phyloP scores from a whole-genome alignment of 2,888 invertebrate species.

The Ernsta delagoae region DNA sequence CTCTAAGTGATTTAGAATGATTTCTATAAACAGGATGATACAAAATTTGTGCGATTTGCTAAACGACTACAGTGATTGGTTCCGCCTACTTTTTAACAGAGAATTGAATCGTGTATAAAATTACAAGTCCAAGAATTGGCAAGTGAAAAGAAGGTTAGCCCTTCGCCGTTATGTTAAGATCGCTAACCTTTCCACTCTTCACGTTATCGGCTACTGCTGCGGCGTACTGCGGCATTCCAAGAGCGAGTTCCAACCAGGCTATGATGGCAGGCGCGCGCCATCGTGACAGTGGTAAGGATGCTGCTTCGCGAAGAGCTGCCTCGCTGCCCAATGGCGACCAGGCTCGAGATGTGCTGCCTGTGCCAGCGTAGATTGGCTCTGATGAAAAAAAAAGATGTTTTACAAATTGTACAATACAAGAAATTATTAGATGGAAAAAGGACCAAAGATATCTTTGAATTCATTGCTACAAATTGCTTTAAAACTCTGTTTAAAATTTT shows the following conservation, averaged over 20 bases:
- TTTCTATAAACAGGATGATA: background rate
- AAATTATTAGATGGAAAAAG: too few relatives aligned
- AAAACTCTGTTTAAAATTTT: too few relatives aligned
- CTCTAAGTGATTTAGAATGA: conserved; percentile 36
- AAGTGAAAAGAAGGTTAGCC: background rate
- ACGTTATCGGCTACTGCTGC: conserved; percentile 96
- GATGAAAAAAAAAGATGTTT: background rate
- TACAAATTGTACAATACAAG: background rate
- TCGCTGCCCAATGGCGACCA: conserved; percentile 90
- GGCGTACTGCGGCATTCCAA: conserved; percentile 98
- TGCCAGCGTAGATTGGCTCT: conserved; percentile 81
- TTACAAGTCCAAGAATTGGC: background rate
- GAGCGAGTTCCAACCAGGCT: conserved; percentile 96
- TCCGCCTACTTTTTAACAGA: background rate
- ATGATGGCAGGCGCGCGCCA: conserved; percentile 97
- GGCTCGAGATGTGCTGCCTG: conserved; percentile 82
- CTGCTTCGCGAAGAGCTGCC: conserved; percentile 93
- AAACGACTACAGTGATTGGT: background rate
- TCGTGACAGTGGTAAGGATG: conserved; percentile 92
- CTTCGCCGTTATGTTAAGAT: background rate
- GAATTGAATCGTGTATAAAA: background rate
- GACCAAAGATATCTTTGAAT: too few relatives aligned
- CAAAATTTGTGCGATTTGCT: background rate
- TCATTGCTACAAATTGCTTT: too few relatives aligned
- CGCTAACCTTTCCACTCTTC: conserved; percentile 94